Evolutionary conservation across 2,888 invertebrate genomes (phyloP).

Genomic region (Cryptops parisi): DNA sequence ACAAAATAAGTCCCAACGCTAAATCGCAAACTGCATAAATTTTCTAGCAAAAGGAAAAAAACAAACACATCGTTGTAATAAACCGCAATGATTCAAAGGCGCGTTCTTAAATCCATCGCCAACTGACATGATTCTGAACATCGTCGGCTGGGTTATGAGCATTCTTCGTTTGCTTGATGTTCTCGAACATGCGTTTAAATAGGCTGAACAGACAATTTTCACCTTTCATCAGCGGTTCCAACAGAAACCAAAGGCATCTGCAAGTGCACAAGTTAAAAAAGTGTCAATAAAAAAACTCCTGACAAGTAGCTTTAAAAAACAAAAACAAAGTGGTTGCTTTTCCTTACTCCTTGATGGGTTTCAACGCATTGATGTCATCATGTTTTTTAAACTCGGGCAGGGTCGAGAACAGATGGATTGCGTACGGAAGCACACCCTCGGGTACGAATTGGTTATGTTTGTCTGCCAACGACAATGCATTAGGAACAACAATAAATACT

Average conservation of each 20-base stretch:
- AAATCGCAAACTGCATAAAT: slow-evolving; percentile 94
- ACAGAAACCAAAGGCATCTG: slow-evolving; percentile 77
- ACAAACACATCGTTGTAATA: neutral
- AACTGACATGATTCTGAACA: slow-evolving; percentile 55
- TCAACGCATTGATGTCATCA: slow-evolving; percentile 61
- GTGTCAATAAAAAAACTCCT: too few relatives aligned
- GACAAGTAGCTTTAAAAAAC: neutral
- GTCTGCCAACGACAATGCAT: slow-evolving; percentile 15
- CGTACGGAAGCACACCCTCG: slow-evolving; percentile 93
- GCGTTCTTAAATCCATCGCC: neutral
- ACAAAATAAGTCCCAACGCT: slow-evolving; percentile 74
- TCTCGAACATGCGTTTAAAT: slow-evolving; percentile 81
- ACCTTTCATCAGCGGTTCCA: slow-evolving; percentile 84
- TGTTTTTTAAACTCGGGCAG: slow-evolving; percentile 66
- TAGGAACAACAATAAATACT: too few relatives aligned
- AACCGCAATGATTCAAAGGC: neutral
- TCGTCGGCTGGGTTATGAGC: slow-evolving; percentile 71
- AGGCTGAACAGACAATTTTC: slow-evolving; percentile 92
- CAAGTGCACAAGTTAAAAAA: too few relatives aligned
- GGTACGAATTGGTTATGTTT: slow-evolving; percentile 48
- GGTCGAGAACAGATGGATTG: slow-evolving; percentile 90
- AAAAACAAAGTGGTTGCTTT: neutral
- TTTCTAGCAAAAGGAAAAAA: slow-evolving; percentile 48
- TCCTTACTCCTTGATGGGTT: slow-evolving; percentile 43
- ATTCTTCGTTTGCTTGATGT: slow-evolving; percentile 89